A percentile compares a stretch with the other conserved stretches of the same genome.
Conservation (phyloP, 1,140 invertebrate species). For the Forficula auricularia region DNA sequence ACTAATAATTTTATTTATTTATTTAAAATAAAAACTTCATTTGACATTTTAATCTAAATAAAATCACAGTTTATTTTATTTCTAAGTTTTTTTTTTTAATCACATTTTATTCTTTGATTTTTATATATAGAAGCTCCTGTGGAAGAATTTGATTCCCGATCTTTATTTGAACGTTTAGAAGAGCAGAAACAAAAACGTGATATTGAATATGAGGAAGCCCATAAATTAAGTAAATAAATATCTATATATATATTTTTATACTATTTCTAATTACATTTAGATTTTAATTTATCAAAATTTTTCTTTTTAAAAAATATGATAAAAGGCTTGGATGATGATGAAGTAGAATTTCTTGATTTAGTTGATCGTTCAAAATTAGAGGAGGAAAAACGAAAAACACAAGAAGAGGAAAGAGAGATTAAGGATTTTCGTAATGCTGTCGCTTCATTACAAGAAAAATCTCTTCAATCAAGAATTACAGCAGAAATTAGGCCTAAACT, state of each 20-base stretch:
- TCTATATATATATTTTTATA: conserved; percentile 5
- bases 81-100: no score
- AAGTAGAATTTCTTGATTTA: conserved; percentile 79
- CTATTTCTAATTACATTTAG: not conserved
- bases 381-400: conserved; percentile 57
- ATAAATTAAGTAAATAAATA: conserved; percentile 62
- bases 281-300: no score
- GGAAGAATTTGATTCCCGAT: conserved; percentile 56
- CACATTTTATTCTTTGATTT: no score
- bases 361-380: conserved; percentile 72
- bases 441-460: conserved; percentile 57
- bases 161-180: conserved; percentile 73
- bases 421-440: conserved; percentile 64
- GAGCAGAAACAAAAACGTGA: conserved; percentile 82
- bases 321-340: conserved; percentile 84
- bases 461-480: conserved; percentile 42
- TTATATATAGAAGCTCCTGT: conserved; percentile 69
- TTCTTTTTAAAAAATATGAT: conserved; percentile 73
- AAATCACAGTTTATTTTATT: no score
- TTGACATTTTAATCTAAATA: no score
- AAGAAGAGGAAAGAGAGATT: conserved; percentile 66
- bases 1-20: no score
- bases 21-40: no score
- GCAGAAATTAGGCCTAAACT: conserved; percentile 27
- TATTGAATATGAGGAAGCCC: conserved; percentile 84